A percentile compares a stretch with the other conserved stretches of the same genome.
phyloP scores from a whole-genome alignment of 2,888 invertebrate genomes.

The Globia sparganii region DNA sequence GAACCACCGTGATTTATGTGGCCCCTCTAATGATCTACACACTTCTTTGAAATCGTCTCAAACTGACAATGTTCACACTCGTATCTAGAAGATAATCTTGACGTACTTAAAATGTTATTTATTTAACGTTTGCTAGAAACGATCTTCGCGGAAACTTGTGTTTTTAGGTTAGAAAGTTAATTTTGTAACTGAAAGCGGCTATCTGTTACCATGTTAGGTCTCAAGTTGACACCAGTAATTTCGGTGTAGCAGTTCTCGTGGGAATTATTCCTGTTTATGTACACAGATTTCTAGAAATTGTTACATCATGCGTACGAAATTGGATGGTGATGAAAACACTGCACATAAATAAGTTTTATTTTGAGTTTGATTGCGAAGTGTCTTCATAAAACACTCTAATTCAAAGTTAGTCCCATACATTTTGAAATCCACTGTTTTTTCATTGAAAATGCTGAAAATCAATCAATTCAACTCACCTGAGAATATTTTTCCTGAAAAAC shows the following conservation, averaged over 20 bases:
- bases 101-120: constrained; percentile 66
- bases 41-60: constrained; percentile 74
- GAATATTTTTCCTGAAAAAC: not conserved
- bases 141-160: constrained; percentile 53
- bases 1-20: constrained; percentile 82
- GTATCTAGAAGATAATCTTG: constrained; percentile 66
- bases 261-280: constrained; percentile 57
- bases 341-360: constrained; percentile 58
- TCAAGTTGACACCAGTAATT: constrained; percentile 61
- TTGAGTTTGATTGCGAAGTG: constrained; percentile 34
- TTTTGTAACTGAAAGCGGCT: constrained; percentile 59
- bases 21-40: constrained; percentile 76
- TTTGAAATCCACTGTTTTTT: constrained; percentile 3
- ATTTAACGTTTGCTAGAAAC: constrained; percentile 59
- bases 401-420: constrained; percentile 29
- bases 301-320: constrained; percentile 60
- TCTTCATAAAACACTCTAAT: constrained; percentile 53
- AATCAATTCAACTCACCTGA: not conserved
- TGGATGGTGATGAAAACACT: constrained; percentile 44
- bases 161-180: constrained; percentile 68
- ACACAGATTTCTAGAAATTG: constrained; percentile 61
- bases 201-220: constrained; percentile 63
- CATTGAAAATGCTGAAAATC: constrained; percentile 10
- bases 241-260: constrained; percentile 53
- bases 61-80: constrained; percentile 71